These are phyloP conservation scores for Trididemnum nubilum DNA, from an alignment of 23 tunicate species.

Conservation along the genomic window DNA sequence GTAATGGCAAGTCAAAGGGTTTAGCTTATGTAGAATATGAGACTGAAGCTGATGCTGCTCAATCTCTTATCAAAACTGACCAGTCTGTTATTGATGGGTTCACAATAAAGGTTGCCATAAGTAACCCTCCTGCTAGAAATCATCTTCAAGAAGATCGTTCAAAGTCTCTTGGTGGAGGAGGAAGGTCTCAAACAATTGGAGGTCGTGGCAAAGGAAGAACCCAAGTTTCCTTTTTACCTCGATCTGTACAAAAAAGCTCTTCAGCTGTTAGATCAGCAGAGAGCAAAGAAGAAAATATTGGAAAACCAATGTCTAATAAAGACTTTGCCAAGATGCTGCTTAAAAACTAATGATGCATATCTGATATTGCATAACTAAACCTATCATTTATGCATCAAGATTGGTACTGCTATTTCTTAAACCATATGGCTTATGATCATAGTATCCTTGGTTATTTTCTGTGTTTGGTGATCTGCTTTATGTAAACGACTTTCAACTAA, in stretches of 20 bases:
- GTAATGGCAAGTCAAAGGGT: constrained; percentile 89
- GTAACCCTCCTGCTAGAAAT: constrained; percentile 87
- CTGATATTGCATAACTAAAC: no score
- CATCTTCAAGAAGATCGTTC: constrained; percentile 3
- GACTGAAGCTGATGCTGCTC: constrained; percentile 80
- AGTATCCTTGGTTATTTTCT: no score
- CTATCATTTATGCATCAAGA: no score
- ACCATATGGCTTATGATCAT: no score
- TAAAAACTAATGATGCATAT: constrained; percentile 21
- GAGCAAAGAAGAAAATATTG: neutral
- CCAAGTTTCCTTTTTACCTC: constrained; percentile 61
- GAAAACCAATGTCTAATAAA: constrained; percentile 56
- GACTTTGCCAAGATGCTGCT: constrained; percentile 63
- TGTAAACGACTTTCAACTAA: no score
- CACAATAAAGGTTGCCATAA: constrained; percentile 85
- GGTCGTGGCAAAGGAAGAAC: constrained; percentile 78
- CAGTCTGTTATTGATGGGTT: constrained; percentile 64
- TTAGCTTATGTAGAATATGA: constrained; percentile 82
- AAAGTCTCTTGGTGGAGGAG: constrained; percentile 31
- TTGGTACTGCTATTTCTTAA: no score
- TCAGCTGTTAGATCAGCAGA: neutral
- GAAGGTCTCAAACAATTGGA: constrained; percentile 24
- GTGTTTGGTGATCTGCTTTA: no score
- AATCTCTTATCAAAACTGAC: constrained; percentile 80
- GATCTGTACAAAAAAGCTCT: constrained; percentile 39